Percentiles rank a stretch among this genome's conserved stretches.
These are phyloP conservation scores for Pseudochromis fuscus DNA, from an alignment of 2,797 vertebrate genomes.

Conservation along the genomic window DNA sequence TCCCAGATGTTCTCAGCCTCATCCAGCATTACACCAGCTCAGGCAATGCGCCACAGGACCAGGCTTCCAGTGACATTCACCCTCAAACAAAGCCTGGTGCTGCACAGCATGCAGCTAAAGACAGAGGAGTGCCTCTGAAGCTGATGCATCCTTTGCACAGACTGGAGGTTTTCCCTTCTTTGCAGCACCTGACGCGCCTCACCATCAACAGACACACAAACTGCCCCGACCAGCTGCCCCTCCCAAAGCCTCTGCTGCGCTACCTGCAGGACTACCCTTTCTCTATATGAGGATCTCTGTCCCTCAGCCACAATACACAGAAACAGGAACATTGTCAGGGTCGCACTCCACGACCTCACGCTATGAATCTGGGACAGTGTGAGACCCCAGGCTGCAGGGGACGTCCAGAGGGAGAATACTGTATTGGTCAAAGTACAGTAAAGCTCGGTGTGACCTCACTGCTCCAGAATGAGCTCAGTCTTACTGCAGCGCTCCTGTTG, in stretches of 20 bases:
- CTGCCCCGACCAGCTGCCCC: constrained; percentile 85
- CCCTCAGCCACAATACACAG: constrained; percentile 20
- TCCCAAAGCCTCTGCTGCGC: constrained; percentile 88
- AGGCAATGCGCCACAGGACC: constrained; percentile 75
- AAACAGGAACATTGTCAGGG: constrained; percentile 18
- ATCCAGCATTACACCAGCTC: constrained; percentile 91
- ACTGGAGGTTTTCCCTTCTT: constrained; percentile 86
- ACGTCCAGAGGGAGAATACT: constrained; percentile 5
- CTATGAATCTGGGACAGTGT: constrained; percentile 39
- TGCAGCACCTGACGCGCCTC: constrained; percentile 94
- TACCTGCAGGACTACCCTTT: constrained; percentile 96
- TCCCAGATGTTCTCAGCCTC: constrained; percentile 92
- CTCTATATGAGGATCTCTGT: constrained; percentile 77
- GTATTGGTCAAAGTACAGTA: constrained; percentile 16
- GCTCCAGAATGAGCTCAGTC: constrained; percentile 21
- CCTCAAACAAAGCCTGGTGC: constrained; percentile 54
- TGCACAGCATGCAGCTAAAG: constrained; percentile 68
- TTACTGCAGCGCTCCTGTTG: constrained; percentile 10
- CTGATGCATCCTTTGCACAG: constrained; percentile 87
- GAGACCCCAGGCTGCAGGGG: neutral
- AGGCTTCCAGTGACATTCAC: constrained; percentile 47
- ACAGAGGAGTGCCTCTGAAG: constrained; percentile 88
- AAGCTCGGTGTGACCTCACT: constrained; percentile 17
- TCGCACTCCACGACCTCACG: constrained; percentile 41
- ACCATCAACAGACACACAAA: constrained; percentile 88